Conservation (phyloP, 2,888 invertebrate genomes). For the Neoascia interrupta region DNA sequence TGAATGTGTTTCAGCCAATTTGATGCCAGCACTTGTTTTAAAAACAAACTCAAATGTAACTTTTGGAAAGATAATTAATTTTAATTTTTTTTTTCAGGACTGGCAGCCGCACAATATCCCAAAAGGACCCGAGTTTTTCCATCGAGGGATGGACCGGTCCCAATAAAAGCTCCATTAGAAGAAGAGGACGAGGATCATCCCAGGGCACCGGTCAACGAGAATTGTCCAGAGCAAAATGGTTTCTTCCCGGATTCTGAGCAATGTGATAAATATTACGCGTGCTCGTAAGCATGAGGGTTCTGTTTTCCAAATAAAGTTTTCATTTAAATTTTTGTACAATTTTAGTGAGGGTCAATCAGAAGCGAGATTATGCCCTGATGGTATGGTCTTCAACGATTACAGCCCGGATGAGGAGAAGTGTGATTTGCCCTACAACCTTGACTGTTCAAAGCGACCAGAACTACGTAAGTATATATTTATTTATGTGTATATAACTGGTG, state of each 20-base stretch:
- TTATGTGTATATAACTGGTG: too few relatives aligned
- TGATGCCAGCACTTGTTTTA: constrained; percentile 32
- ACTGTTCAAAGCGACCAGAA: constrained; percentile 88
- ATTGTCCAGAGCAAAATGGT: constrained; percentile 90
- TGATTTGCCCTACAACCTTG: constrained; percentile 91
- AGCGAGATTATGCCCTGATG: constrained; percentile 92
- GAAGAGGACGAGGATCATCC: constrained; percentile 79
- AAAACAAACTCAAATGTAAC: neutral
- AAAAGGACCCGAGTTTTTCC: constrained; percentile 75
- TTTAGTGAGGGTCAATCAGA: constrained; percentile 85
- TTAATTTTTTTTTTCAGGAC: constrained; percentile 71
- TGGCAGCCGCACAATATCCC: constrained; percentile 74
- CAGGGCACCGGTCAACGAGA: constrained; percentile 80
- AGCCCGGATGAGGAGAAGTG: constrained; percentile 91
- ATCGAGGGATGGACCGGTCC: constrained; percentile 72
- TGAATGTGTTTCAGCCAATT: constrained; percentile 39
- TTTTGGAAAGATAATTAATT: constrained; percentile 49
- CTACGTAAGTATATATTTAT: constrained; percentile 84
- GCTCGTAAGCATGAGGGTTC: constrained; percentile 80
- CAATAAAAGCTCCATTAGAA: constrained; percentile 73
- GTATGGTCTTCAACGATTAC: constrained; percentile 94
- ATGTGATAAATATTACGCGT: constrained; percentile 93
- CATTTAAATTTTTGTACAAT: constrained; percentile 66
- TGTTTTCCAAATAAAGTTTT: constrained; percentile 31
- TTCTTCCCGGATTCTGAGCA: constrained; percentile 92